Conservation (phyloP, 2,797 vertebrate genomes). For the Numenius phaeopus region DNA sequence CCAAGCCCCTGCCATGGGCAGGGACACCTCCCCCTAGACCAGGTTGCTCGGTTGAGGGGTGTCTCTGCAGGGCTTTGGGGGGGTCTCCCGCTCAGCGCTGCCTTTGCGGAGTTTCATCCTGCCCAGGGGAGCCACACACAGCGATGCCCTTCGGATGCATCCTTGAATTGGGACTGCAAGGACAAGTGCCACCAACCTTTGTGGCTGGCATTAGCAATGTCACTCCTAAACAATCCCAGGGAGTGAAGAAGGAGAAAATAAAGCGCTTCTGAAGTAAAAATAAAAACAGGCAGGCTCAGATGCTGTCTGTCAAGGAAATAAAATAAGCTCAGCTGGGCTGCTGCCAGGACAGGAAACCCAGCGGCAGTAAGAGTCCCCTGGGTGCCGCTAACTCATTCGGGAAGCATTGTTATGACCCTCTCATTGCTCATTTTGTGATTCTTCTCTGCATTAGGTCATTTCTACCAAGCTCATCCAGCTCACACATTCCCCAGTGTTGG, state of each 20-base stretch:
- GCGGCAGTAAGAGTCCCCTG: background rate
- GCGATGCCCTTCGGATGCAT: background rate
- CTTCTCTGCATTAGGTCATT: conserved; percentile 49
- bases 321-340: background rate
- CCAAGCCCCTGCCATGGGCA: background rate
- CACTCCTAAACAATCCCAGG: background rate
- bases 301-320: background rate
- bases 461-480: conserved; percentile 21
- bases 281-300: background rate
- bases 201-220: background rate
- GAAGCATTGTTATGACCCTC: conserved; percentile 10
- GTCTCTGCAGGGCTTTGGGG: background rate
- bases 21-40: background rate
- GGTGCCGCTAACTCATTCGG: background rate
- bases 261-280: background rate
- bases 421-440: conserved; percentile 19
- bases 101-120: background rate
- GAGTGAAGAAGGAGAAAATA: background rate
- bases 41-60: background rate
- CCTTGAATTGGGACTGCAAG: background rate
- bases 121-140: background rate
- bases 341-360: conserved; percentile 55
- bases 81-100: background rate
- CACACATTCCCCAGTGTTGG: background rate
- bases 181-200: background rate